These are phyloP conservation scores for Spea multiplicata DNA, from an alignment of 2,113 vertebrate genomes.

Conservation along the genomic window DNA sequence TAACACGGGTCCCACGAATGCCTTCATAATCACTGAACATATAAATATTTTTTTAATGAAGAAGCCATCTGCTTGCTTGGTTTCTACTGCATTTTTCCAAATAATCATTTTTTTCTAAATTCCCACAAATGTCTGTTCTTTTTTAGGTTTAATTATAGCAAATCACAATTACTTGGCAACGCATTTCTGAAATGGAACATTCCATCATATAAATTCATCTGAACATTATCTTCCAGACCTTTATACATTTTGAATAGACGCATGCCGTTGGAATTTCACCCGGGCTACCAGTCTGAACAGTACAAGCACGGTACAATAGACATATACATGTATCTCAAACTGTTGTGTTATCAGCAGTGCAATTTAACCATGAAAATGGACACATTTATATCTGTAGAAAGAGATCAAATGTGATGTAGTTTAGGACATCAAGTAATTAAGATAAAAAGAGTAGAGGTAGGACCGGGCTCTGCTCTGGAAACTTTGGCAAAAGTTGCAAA, in stretches of 20 bases:
- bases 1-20: not conserved
- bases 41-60: not conserved
- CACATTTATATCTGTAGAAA: too few relatives aligned
- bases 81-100: not conserved
- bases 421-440: too few relatives aligned
- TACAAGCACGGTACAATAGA: too few relatives aligned
- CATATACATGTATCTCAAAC: too few relatives aligned
- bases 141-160: not conserved
- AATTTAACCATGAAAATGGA: too few relatives aligned
- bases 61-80: not conserved
- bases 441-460: too few relatives aligned
- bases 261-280: too few relatives aligned
- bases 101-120: not conserved
- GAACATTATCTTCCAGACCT: not conserved
- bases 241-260: not conserved
- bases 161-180: not conserved
- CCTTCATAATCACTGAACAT: not conserved
- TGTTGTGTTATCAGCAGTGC: too few relatives aligned
- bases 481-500: too few relatives aligned
- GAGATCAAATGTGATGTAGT: too few relatives aligned
- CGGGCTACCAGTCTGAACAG: too few relatives aligned
- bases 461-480: too few relatives aligned
- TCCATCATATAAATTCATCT: not conserved
- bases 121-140: not conserved
- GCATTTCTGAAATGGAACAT: not conserved